Evolutionary conservation across 1,140 invertebrate genomes (phyloP).

Genomic region (Leptopilina clavipes): DNA sequence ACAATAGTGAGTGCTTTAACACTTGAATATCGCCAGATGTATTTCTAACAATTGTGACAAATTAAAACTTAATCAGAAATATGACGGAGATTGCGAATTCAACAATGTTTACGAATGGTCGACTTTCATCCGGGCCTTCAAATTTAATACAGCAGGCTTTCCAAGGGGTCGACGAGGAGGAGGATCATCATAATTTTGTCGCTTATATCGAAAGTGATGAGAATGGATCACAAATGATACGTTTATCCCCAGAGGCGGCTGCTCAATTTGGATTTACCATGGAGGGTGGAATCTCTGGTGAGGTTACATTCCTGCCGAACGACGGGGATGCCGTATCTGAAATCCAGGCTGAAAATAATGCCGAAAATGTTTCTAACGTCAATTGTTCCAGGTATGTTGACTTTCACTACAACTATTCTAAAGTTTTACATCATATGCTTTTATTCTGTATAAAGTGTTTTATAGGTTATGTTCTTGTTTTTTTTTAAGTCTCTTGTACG

Average conservation of each 20-base stretch:
- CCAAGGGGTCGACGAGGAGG: conserved; percentile 53
- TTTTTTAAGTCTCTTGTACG: no score
- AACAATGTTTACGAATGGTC: conserved; percentile 63
- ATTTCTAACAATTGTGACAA: not conserved
- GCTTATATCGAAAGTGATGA: conserved; percentile 4
- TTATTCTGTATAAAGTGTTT: not conserved
- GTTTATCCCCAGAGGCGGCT: not conserved
- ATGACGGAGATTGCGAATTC: conserved; percentile 62
- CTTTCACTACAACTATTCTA: not conserved
- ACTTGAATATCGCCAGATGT: not conserved
- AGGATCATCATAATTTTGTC: conserved; percentile 8
- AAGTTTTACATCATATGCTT: not conserved
- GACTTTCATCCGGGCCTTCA: conserved; percentile 53
- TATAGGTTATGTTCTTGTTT: not conserved
- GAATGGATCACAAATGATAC: conserved; percentile 7
- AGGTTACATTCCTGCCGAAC: conserved; percentile 4
- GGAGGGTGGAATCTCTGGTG: not conserved
- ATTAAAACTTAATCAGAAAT: conserved; percentile 32
- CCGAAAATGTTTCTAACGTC: not conserved
- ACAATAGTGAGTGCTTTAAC: not conserved
- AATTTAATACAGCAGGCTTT: conserved; percentile 67
- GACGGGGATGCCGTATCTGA: not conserved
- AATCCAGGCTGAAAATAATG: not conserved
- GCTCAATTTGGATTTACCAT: not conserved
- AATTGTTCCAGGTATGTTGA: not conserved